phyloP scores from a whole-genome alignment of 2,113 vertebrate species.

The Solenodon paradoxus region DNA sequence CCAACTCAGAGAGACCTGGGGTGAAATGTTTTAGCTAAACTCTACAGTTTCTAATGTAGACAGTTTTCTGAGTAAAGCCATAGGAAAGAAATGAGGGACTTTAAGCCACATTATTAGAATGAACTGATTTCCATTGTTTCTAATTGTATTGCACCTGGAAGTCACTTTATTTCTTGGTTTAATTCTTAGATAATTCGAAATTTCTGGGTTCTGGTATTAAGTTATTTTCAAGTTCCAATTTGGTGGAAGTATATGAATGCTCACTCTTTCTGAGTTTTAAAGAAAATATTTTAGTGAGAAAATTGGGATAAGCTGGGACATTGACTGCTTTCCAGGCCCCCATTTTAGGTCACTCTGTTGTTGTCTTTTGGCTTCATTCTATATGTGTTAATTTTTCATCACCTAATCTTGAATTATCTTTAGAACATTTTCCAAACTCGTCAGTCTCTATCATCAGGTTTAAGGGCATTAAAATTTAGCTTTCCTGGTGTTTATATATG shows the following conservation, averaged over 20 bases:
- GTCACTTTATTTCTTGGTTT: constrained; percentile 14
- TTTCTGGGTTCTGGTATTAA: neutral
- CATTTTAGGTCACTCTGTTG: neutral
- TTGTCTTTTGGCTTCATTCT: neutral
- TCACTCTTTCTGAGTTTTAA: neutral
- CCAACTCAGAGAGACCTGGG: no score
- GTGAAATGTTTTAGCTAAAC: no score
- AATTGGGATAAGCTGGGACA: neutral
- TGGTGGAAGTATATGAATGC: neutral
- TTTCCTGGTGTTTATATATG: neutral
- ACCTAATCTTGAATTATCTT: constrained; percentile 2
- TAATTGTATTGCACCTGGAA: neutral
- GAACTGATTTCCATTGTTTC: neutral
- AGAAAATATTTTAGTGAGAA: neutral
- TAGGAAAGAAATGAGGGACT: neutral
- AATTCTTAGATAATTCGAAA: neutral
- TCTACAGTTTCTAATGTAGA: neutral
- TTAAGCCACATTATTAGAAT: neutral
- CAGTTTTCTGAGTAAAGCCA: neutral
- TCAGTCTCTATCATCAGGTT: neutral
- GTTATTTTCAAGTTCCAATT: neutral
- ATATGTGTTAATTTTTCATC: neutral
- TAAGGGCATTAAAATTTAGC: neutral
- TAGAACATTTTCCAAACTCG: neutral
- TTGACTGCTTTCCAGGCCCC: neutral